phyloP scores from a whole-genome alignment of 2,113 vertebrate genomes.

The Pantherophis guttatus region DNA sequence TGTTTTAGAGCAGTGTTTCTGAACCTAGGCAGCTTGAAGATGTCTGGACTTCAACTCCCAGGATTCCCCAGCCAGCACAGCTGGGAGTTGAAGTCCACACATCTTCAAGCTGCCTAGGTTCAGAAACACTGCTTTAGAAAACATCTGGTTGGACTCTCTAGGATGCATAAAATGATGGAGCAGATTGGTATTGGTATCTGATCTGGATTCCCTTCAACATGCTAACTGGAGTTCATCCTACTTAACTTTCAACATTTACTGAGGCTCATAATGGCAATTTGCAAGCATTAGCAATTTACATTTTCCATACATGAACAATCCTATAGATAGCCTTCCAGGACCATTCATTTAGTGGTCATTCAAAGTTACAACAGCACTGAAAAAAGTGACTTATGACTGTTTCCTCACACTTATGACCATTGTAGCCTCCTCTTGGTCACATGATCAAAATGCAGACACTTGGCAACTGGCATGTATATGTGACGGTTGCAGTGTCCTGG shows the following conservation, averaged over 20 bases:
- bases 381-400: background rate
- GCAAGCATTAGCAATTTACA: background rate
- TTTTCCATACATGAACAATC: background rate
- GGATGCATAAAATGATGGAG: background rate
- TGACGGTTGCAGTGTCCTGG: background rate
- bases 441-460: background rate
- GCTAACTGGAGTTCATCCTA: background rate
- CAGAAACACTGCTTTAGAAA: too few relatives aligned
- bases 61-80: too few relatives aligned
- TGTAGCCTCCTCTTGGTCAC: background rate
- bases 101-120: too few relatives aligned
- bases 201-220: background rate
- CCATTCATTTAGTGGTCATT: background rate
- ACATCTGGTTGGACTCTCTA: background rate
- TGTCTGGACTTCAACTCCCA: too few relatives aligned
- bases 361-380: background rate
- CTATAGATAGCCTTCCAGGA: background rate
- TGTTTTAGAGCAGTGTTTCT: background rate
- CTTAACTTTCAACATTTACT: background rate
- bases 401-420: background rate
- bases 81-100: too few relatives aligned
- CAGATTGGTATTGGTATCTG: background rate
- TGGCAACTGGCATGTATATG: background rate
- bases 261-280: background rate
- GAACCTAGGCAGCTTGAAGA: too few relatives aligned